phyloP scores from a whole-genome alignment of 1,140 invertebrate genomes.

The Geopemphigus sp. region DNA sequence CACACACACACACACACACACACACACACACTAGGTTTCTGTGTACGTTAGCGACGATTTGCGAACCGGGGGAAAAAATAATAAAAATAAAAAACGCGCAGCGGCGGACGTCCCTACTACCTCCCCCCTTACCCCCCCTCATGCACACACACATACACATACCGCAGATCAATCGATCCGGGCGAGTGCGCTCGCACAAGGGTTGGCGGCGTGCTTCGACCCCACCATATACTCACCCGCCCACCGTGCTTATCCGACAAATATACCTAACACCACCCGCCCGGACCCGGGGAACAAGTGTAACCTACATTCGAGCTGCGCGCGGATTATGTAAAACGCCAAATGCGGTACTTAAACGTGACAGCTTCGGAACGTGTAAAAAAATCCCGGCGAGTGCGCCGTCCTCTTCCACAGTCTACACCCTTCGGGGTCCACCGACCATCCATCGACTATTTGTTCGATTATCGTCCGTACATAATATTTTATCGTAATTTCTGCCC shows the following conservation, averaged over 20 bases:
- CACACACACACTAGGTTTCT: not conserved
- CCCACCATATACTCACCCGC: no score
- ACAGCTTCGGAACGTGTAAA: not conserved
- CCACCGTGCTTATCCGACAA: no score
- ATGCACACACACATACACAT: not conserved
- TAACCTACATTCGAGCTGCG: constrained; percentile 15
- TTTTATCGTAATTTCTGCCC: no score
- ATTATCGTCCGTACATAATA: no score
- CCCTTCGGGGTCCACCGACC: no score
- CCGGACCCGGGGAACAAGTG: not conserved
- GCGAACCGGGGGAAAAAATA: not conserved
- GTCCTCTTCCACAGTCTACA: not conserved
- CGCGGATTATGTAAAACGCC: constrained; percentile 19
- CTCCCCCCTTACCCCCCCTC: no score
- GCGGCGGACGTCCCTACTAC: no score
- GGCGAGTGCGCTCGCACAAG: no score
- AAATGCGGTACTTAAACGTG: constrained; percentile 28
- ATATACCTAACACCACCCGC: not conserved
- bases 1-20: not conserved
- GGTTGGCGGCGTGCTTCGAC: no score
- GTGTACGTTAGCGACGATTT: not conserved
- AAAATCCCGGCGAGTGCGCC: not conserved
- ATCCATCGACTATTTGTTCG: no score
- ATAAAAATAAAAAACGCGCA: not conserved
- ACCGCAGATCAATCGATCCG: constrained; percentile 10